Conservation (phyloP, 2,797 vertebrate species). For the Scleropages formosus region DNA sequence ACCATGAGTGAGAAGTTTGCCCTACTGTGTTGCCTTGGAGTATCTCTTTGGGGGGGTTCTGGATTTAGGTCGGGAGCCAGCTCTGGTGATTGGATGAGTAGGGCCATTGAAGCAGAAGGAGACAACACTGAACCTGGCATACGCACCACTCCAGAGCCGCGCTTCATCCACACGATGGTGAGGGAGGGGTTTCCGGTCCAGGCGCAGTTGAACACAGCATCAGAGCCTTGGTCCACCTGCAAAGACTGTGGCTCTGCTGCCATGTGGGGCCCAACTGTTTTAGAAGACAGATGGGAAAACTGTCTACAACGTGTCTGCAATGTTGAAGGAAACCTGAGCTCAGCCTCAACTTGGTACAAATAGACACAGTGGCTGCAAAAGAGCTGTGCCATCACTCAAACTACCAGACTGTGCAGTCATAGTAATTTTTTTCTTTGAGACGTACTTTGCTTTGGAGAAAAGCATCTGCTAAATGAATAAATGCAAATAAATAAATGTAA, state of each 20-base stretch:
- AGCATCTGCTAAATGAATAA: no score
- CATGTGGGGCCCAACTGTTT: slow-evolving; percentile 84
- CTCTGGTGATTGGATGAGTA: no score
- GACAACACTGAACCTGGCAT: background rate
- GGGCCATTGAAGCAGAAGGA: no score
- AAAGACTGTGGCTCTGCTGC: slow-evolving; percentile 89
- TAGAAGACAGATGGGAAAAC: slow-evolving; percentile 23
- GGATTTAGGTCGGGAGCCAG: no score
- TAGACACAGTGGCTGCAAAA: background rate
- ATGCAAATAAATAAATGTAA: no score
- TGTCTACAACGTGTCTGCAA: slow-evolving; percentile 23
- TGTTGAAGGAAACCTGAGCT: no score
- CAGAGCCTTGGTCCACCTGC: slow-evolving; percentile 83
- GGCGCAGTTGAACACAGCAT: slow-evolving; percentile 89
- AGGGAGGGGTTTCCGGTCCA: slow-evolving; percentile 93
- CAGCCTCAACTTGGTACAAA: slow-evolving; percentile 15
- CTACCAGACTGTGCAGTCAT: no score
- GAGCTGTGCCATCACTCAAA: background rate
- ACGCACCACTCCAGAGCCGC: slow-evolving; percentile 92
- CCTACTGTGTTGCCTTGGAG: no score
- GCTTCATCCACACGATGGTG: slow-evolving; percentile 95
- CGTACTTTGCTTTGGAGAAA: no score
- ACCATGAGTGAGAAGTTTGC: no score
- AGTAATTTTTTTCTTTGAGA: no score
- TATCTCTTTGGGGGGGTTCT: no score